phyloP scores from a whole-genome alignment of 53 echinoderm and acorn worm species.

The Echinometra lucunter region DNA sequence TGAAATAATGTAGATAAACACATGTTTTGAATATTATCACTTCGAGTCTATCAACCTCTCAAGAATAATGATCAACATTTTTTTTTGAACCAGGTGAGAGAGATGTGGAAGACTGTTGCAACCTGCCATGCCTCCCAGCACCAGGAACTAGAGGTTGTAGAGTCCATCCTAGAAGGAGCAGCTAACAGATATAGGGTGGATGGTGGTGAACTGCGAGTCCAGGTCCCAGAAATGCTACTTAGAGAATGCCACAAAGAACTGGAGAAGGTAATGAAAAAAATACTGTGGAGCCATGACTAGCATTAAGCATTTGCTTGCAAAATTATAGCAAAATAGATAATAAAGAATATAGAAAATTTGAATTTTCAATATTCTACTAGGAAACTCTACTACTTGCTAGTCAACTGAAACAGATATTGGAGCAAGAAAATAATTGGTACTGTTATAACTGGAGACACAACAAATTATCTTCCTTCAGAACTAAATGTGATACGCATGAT shows the following conservation, averaged over 20 bases:
- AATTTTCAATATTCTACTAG: too few relatives aligned
- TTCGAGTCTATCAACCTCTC: background rate
- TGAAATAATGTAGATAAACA: too few relatives aligned
- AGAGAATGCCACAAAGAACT: slow-evolving; percentile 95
- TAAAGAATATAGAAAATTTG: too few relatives aligned
- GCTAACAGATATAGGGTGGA: slow-evolving; percentile 83
- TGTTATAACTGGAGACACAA: too few relatives aligned
- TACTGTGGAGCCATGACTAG: too few relatives aligned
- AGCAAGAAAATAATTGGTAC: too few relatives aligned
- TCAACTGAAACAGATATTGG: too few relatives aligned
- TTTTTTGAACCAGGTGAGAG: slow-evolving; percentile 73
- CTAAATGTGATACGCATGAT: too few relatives aligned
- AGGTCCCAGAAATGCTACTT: slow-evolving; percentile 92
- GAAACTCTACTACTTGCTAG: too few relatives aligned
- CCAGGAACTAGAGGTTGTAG: slow-evolving; percentile 84
- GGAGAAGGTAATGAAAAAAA: slow-evolving; percentile 76
- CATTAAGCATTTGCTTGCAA: too few relatives aligned
- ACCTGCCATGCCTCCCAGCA: slow-evolving; percentile 71
- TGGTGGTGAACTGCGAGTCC: slow-evolving; percentile 88
- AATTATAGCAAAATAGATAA: too few relatives aligned
- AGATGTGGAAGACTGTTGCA: slow-evolving; percentile 87
- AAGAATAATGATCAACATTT: background rate
- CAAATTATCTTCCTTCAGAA: too few relatives aligned
- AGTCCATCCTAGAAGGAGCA: slow-evolving; percentile 80
- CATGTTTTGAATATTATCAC: background rate